These are phyloP conservation scores for Abrostola triplasia DNA, from an alignment of 2,888 invertebrate genomes.

Conservation along the genomic window DNA sequence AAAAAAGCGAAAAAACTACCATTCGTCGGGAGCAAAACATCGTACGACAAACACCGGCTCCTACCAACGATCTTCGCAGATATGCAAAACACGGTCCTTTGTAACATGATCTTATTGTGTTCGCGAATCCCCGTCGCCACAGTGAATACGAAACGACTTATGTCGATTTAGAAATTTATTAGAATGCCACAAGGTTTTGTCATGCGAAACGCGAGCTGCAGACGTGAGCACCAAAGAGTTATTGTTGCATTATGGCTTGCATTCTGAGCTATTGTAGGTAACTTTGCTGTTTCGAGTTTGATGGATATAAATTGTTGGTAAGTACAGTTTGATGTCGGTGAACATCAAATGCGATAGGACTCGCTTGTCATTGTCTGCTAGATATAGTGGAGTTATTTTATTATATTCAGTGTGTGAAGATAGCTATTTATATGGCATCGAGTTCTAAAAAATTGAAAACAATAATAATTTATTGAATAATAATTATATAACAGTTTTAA, in stretches of 20 bases:
- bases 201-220: conserved; percentile 74
- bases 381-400: neutral
- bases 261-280: conserved; percentile 62
- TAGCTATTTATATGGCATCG: too few species aligned
- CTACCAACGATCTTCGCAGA: conserved; percentile 74
- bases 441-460: too few species aligned
- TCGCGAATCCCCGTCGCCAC: conserved; percentile 71
- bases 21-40: conserved; percentile 69
- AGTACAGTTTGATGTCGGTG: conserved; percentile 2
- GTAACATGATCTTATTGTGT: conserved; percentile 87
- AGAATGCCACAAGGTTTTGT: conserved; percentile 76
- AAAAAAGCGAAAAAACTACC: conserved; percentile 64
- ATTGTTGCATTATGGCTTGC: conserved; percentile 76
- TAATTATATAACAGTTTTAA: too few species aligned
- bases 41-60: conserved; percentile 69
- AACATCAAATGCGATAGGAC: neutral
- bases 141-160: conserved; percentile 83
- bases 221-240: conserved; percentile 65
- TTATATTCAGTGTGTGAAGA: too few species aligned
- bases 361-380: neutral
- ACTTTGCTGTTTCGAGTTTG: conserved; percentile 26
- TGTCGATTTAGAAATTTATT: conserved; percentile 87
- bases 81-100: conserved; percentile 84
- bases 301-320: conserved; percentile 29
- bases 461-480: too few species aligned